Evolutionary conservation across 2,113 vertebrate genomes (phyloP).

Genomic region (Tachysurus vachellii): DNA sequence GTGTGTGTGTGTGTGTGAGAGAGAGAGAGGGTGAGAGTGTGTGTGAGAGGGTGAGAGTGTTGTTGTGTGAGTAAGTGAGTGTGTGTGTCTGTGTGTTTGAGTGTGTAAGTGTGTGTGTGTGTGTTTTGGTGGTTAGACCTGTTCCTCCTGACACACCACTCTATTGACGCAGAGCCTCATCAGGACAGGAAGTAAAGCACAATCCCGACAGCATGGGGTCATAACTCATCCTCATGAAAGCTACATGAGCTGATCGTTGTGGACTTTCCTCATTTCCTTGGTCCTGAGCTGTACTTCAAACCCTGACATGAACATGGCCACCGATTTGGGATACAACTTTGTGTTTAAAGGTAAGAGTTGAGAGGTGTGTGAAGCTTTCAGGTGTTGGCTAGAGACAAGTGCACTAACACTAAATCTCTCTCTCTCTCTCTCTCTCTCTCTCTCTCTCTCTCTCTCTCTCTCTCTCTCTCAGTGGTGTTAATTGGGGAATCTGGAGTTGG

Average conservation of each 20-base stretch:
- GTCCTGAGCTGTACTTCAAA: not conserved
- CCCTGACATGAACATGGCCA: slow-evolving; percentile 60
- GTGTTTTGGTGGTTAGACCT: slow-evolving; percentile 31
- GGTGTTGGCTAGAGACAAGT: not conserved
- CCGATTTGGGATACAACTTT: slow-evolving; percentile 74
- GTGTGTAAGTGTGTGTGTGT: slow-evolving; percentile 14
- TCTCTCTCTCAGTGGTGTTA: slow-evolving; percentile 79
- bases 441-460: not conserved
- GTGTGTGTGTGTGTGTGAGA: slow-evolving; percentile 18
- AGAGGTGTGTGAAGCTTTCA: not conserved
- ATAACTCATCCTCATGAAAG: slow-evolving; percentile 6
- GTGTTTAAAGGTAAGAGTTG: slow-evolving; percentile 76
- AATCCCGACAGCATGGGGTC: slow-evolving; percentile 13
- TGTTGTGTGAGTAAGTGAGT: not conserved
- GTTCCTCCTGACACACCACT: slow-evolving; percentile 46
- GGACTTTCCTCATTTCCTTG: slow-evolving; percentile 22
- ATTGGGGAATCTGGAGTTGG: slow-evolving; percentile 83
- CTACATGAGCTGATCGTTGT: slow-evolving; percentile 1
- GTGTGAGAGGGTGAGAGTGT: no score
- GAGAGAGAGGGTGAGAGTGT: no score
- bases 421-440: not conserved
- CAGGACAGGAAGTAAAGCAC: slow-evolving; percentile 14
- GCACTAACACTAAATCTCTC: not conserved
- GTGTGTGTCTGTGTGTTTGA: slow-evolving; percentile 26
- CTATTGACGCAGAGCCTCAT: not conserved